Evolutionary conservation across 2,888 invertebrate genomes (phyloP).

Genomic region (Embidobia sp.): DNA sequence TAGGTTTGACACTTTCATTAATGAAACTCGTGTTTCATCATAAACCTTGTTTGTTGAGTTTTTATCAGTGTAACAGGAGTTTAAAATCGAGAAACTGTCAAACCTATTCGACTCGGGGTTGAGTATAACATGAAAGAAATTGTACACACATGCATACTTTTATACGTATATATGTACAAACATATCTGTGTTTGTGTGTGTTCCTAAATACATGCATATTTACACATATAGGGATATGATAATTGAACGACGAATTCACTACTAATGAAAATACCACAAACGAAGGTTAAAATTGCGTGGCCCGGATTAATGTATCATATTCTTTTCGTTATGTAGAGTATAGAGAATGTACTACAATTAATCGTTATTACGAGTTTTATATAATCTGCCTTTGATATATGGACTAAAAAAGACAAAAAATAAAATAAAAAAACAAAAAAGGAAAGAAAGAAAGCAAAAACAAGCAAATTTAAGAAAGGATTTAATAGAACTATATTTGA

Average conservation of each 20-base stretch:
- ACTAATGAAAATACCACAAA: not conserved
- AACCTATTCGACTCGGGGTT: too few relatives aligned
- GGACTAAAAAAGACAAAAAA: constrained; percentile 56
- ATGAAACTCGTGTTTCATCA: too few relatives aligned
- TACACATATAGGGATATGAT: constrained; percentile 10
- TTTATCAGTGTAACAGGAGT: too few relatives aligned
- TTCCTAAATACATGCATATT: not conserved
- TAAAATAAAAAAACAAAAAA: too few relatives aligned
- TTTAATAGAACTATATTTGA: constrained; percentile 49
- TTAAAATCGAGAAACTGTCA: too few relatives aligned
- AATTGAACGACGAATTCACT: constrained; percentile 2
- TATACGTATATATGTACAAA: too few relatives aligned
- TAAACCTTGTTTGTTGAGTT: constrained; percentile 4
- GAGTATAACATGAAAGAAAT: too few relatives aligned
- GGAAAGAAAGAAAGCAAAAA: constrained; percentile 6
- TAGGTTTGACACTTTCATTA: too few relatives aligned
- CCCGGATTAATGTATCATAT: constrained; percentile 69
- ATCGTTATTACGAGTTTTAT: constrained; percentile 75
- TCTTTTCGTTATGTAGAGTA: constrained; percentile 69
- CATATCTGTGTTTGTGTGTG: too few relatives aligned
- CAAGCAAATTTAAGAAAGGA: constrained; percentile 23
- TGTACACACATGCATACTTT: too few relatives aligned
- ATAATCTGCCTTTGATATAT: constrained; percentile 71
- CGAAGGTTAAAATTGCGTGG: constrained; percentile 30
- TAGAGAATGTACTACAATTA: constrained; percentile 66